Percentiles rank a stretch among this genome's conserved stretches.
Evolutionary conservation across 1,140 invertebrate species (phyloP).

Genomic region (Trichomalopsis sarcophagae): DNA sequence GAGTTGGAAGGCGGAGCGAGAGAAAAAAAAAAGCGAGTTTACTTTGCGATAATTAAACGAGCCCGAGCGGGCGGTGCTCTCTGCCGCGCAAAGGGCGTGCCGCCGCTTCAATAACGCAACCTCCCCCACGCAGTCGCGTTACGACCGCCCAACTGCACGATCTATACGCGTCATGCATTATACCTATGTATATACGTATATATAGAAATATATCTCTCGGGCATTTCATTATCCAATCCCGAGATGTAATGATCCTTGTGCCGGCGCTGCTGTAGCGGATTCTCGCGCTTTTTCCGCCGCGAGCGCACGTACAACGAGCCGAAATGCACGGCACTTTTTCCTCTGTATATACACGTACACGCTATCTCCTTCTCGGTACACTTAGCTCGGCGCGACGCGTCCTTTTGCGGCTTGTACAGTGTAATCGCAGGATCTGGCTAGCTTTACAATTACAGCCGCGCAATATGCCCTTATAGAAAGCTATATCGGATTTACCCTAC

Average conservation of each 20-base stretch:
- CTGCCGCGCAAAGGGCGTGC: constrained; percentile 1
- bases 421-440: neutral
- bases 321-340: neutral
- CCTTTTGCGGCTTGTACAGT: neutral
- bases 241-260: neutral
- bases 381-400: neutral
- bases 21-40: neutral
- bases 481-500: too few relatives aligned
- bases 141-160: constrained; percentile 3
- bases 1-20: neutral
- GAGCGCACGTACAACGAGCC: neutral
- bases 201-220: neutral
- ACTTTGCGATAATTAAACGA: constrained; percentile 20
- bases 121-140: constrained; percentile 33
- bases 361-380: neutral
- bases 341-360: neutral
- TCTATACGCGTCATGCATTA: neutral
- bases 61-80: constrained; percentile 15
- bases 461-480: too few relatives aligned
- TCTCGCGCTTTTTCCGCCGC: neutral
- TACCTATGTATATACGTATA: neutral
- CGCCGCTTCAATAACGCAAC: neutral
- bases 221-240: constrained; percentile 39
- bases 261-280: too few relatives aligned
- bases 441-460: neutral